Evolutionary conservation across 2,113 vertebrate species (phyloP).

Genomic region (Mobula birostris): DNA sequence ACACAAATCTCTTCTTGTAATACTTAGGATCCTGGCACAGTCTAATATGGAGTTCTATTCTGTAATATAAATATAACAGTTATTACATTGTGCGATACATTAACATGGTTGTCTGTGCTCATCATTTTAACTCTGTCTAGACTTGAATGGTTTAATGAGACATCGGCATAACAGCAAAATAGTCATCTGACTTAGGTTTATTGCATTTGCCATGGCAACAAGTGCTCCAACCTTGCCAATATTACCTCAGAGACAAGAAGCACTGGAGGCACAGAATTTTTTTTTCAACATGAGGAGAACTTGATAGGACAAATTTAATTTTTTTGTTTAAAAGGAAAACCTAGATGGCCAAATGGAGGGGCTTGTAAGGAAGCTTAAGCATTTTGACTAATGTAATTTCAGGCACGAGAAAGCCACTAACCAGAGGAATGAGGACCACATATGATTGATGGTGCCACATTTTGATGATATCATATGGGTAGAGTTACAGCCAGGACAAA

Average conservation of each 20-base stretch:
- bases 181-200: neutral
- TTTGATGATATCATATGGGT: too few relatives aligned
- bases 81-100: neutral
- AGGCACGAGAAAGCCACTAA: neutral
- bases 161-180: neutral
- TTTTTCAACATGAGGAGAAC: neutral
- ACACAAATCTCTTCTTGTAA: neutral
- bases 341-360: neutral
- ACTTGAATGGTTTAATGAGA: neutral
- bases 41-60: neutral
- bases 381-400: neutral
- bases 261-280: neutral
- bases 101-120: neutral
- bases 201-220: neutral
- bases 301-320: neutral
- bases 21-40: neutral
- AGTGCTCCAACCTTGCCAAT: neutral
- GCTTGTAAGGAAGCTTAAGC: neutral
- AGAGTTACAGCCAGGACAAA: too few relatives aligned
- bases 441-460: neutral
- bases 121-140: conserved; percentile 9
- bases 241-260: neutral
- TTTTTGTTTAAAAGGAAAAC: neutral
- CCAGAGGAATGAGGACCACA: neutral
- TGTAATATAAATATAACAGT: neutral